Evolutionary conservation across 2,113 vertebrate species (phyloP), one percentile per base, ranked within the genome.

Genomic region (Theristicus caerulescens): DNA sequence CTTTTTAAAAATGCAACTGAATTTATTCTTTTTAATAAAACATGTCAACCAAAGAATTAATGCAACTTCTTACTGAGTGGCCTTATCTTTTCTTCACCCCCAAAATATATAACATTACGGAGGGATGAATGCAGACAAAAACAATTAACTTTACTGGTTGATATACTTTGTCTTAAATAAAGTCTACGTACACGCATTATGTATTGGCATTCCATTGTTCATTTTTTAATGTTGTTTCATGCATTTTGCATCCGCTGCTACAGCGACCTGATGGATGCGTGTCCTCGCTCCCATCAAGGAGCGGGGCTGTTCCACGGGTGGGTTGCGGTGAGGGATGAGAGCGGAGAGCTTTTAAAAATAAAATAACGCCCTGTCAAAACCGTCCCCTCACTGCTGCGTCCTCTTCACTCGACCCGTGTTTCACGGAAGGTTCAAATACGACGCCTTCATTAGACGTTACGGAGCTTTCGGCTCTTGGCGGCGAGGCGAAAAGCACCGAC

Each of bases 11-110:
- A 97, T 52, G 49, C 91, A 94, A 86, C 82, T 69, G 96, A 98
- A 98, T 98, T 98, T 98, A 98, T 98, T 98, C 97, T 97, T 98
- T 98, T 98, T 98, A 98, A 98, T 98, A 98, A 98, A 98, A 98
- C 92, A 98, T 77, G 97, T 97, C 98, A 98, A 96, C 52, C 58
- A 80, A 87, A 95, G 94, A 89, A 97, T 95, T 87, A 95, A 97
- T 97, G 95, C 80, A 94, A 88, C 96, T 96, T 94, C 92, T 83
- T 42, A 40, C 71, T 3, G 84, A 84, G 87, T 49, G 66, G 95
- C 89, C 89, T 97, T 70, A 70, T 96, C 87, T 94, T 47, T 90
- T 49, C 97, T 52, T 78, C 82, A 52, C 47, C 84, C 81, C 62
- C 32, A 82, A 85, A 97, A 96, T 87, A 94, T 88, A 93, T 82